Percentiles rank a stretch among this genome's conserved stretches.
These are phyloP conservation scores for Agrochola lychnidis DNA, from an alignment of 2,888 invertebrate species.

Conservation along the genomic window DNA sequence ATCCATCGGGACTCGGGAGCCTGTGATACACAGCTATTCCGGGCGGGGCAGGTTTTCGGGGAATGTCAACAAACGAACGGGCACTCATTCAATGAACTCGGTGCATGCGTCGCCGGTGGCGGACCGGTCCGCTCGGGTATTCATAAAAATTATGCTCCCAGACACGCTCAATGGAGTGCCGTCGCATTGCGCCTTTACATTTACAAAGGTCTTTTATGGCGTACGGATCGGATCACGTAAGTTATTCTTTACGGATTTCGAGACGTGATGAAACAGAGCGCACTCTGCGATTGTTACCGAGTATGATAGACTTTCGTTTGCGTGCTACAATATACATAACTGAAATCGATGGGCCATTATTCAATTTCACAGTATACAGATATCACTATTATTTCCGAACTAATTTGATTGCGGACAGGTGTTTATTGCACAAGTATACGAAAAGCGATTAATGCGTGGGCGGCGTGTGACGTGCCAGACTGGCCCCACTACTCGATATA, in stretches of 20 bases:
- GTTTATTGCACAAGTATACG: constrained; percentile 82
- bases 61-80: constrained; percentile 90
- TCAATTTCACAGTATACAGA: constrained; percentile 75
- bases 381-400: constrained; percentile 66
- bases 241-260: constrained; percentile 77
- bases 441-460: constrained; percentile 76
- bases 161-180: constrained; percentile 84
- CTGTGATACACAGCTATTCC: constrained; percentile 84
- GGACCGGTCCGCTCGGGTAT: constrained; percentile 86
- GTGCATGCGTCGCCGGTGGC: constrained; percentile 83
- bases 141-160: constrained; percentile 89
- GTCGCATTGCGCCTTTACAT: constrained; percentile 70
- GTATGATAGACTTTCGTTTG: constrained; percentile 73
- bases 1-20: constrained; percentile 86
- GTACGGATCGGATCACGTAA: constrained; percentile 78
- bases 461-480: constrained; percentile 70
- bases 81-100: constrained; percentile 89
- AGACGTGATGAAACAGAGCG: constrained; percentile 78
- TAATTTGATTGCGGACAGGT: constrained; percentile 75
- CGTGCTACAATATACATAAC: constrained; percentile 74
- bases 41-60: constrained; percentile 90
- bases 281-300: constrained; percentile 67
- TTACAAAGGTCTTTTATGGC: constrained; percentile 75
- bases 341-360: constrained; percentile 73
- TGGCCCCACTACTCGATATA: constrained; percentile 55